Conservation (phyloP, 2,113 vertebrate species). For the Seriola aureovittata region DNA sequence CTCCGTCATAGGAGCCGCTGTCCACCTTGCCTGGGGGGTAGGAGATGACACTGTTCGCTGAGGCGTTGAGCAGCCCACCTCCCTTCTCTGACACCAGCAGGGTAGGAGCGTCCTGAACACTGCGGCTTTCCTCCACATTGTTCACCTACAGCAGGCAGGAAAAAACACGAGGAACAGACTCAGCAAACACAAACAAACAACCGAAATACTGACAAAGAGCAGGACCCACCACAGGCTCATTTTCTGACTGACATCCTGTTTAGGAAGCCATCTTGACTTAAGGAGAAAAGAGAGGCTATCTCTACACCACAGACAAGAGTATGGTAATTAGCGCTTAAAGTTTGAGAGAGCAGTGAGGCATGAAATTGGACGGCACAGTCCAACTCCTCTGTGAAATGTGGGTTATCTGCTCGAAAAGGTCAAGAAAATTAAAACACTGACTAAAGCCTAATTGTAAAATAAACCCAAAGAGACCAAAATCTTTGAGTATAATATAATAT, state of each 20-base stretch:
- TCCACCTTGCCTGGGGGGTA: conserved; percentile 78
- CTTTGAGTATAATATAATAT: background rate
- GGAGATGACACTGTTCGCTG: conserved; percentile 81
- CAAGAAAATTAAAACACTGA: conserved; percentile 26
- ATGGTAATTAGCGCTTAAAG: conserved; percentile 33
- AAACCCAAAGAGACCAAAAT: conserved; percentile 12
- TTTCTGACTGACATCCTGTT: conserved; percentile 41
- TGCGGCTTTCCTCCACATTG: conserved; percentile 85
- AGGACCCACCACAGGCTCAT: background rate
- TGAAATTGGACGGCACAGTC: conserved; percentile 51
- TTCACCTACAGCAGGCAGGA: conserved; percentile 86
- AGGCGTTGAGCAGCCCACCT: conserved; percentile 75
- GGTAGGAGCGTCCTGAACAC: conserved; percentile 86
- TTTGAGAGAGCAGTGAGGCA: conserved; percentile 45
- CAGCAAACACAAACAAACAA: conserved; percentile 68
- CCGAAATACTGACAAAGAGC: conserved; percentile 1
- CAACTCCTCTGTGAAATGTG: conserved; percentile 16
- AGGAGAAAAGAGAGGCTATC: background rate
- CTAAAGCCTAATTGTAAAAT: conserved; percentile 14
- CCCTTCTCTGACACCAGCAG: conserved; percentile 90
- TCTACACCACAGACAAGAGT: background rate
- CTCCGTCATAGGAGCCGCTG: conserved; percentile 67
- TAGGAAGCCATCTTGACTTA: background rate
- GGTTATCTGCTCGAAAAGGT: conserved; percentile 33
- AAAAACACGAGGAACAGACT: conserved; percentile 53